These are phyloP conservation scores for Epirrhoe alternata DNA, from an alignment of 2,888 invertebrate species.

Conservation along the genomic window DNA sequence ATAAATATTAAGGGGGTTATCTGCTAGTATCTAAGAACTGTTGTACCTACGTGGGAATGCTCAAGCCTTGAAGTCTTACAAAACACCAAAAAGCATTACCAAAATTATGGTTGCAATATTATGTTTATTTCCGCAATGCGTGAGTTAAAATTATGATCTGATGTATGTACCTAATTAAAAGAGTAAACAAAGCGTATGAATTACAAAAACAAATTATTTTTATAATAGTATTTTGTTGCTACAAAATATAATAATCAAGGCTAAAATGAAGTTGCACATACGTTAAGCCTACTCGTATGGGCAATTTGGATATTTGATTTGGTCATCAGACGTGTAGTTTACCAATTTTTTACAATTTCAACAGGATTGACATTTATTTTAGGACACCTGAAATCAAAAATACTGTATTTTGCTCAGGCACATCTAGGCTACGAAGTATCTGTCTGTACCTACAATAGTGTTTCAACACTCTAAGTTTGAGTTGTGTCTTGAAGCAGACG, in stretches of 20 bases:
- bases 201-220: neutral
- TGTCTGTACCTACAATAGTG: too few species aligned
- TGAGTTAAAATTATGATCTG: neutral
- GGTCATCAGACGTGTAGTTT: neutral
- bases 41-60: too few species aligned
- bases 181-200: neutral
- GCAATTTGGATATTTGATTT: neutral
- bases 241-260: neutral
- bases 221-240: neutral
- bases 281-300: neutral
- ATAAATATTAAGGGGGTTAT: too few species aligned
- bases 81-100: neutral
- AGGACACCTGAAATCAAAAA: neutral
- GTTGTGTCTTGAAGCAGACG: neutral
- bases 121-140: neutral
- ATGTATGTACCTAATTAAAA: neutral
- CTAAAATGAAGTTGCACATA: neutral
- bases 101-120: neutral
- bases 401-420: neutral
- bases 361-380: neutral
- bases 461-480: neutral
- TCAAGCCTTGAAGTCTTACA: neutral
- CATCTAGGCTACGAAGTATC: neutral
- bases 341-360: neutral
- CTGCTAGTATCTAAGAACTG: too few species aligned